Evolutionary conservation across 2,888 invertebrate genomes (phyloP), one percentile per base, ranked within the genome.

Genomic region (Idaea straminata): DNA sequence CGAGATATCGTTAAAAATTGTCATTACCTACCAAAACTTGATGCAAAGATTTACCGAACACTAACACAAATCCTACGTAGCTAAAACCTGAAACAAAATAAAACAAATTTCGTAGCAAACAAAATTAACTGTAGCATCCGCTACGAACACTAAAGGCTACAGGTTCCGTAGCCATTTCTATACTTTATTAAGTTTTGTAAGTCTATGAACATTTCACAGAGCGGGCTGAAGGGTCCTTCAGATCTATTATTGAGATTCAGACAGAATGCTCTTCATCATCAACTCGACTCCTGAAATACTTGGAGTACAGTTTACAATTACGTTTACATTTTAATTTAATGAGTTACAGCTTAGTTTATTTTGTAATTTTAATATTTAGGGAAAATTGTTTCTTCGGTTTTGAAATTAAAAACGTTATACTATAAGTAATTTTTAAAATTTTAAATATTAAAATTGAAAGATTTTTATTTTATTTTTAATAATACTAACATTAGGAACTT

Each of bases 221-320:
- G 83, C 77, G 78, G 73, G 77, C 69, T 83, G 78, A 80, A 88
- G 89, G 77, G 86, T 79, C 74, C 89, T 91, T 81, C 77, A 85
- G 77, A 75, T 83, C 88, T 82, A 89, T 89, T 91, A 91, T 91
- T 91, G 89, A 89, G 89, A 87, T 86, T 86, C 89, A 87, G 88
- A 83, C 84, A 83, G 78, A 79, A 76, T 64, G 68, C 88, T 86
- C 89, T 89, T 86, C 89, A 87, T 88, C 88, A 86, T 81, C 80
- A 64, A 16, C 59, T 59, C 59, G 25, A 59, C 16, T 59, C 34
- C 25, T 25, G 59, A 59, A 58, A 59, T 59, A 59, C 59, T 59
- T 59, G 16, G 59, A 59, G 59, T 59, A 34, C 47, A 47, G 47
- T 59, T 16, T 25, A 25, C 25, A 59, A 59, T 61, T 47, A 61